Base-by-base conservation (phyloP, 2,888 invertebrate genomes). In the Yponomeuta sedellus region DNA sequence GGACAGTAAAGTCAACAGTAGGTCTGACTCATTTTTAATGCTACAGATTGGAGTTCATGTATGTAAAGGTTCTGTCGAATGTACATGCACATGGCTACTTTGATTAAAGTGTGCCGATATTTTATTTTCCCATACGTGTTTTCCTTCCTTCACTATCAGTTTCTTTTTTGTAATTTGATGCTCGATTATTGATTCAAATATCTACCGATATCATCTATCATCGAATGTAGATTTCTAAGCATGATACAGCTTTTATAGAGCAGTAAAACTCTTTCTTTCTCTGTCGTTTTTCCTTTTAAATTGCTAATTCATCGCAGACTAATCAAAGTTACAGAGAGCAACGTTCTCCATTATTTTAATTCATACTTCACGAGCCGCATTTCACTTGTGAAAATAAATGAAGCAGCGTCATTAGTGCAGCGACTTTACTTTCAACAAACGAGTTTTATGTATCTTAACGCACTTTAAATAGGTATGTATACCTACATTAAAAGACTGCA, bases 401-500 rank as follows among this genome's bases (percentile, higher is more conserved):
- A 82, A 81, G 79, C 75, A 69, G 71, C 64, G 69, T 64, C 44
- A 72, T 75, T 72, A 73, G 22, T 28, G 22, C 68, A 69, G 71
- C 75, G 73, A 77, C 75, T 76, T 82, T 81, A 85, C 85, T 86
- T 85, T 86, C 85, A 83, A 82, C 77, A 73, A 82, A 83, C 83
- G 72, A 77, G 81, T 84, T 52, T 52, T 52, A 16, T 4, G 44
- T 52, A 12, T 52, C 44, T 52, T 52, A 52, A 52, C 44, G 44
- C 44, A 16, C 16, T 52, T 84, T 77, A 59, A 59, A 10, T 77
- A 59, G 20, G 20, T 59, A 8, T 22, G 11, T 11, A 19, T 59
- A 59, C 59, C 72, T 70, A 72, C 70, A 71, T 73, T 69, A 71
- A 74, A 69, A 73, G 68, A 71, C 72, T 71, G 22, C 28, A 56